Evolutionary conservation across 2,113 vertebrate genomes (phyloP).

Genomic region (Coracopsis vasa): DNA sequence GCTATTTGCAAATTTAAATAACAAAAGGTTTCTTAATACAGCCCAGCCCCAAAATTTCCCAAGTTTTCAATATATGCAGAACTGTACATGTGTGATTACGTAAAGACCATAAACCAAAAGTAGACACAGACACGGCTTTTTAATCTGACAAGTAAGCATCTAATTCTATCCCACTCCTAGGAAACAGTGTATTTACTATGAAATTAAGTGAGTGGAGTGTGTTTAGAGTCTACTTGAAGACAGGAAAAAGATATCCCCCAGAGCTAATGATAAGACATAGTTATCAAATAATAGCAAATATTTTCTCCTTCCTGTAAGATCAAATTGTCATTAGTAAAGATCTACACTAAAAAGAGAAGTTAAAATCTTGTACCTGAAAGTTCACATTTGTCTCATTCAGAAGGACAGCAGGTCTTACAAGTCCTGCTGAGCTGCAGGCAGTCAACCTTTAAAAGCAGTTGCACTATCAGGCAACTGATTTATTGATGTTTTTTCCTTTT

Average conservation of each 20-base stretch:
- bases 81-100: rapidly evolving
- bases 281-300: not conserved
- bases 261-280: not conserved
- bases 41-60: not conserved
- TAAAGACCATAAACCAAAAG: not conserved
- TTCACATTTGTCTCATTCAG: not conserved
- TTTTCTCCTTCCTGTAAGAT: not conserved
- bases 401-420: not conserved
- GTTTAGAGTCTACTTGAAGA: not conserved
- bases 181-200: not conserved
- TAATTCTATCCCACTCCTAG: not conserved
- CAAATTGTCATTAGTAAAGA: not conserved
- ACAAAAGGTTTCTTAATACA: not conserved
- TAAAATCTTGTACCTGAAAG: not conserved
- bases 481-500: not conserved
- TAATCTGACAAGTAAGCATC: not conserved
- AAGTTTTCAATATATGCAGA: not conserved
- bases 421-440: not conserved
- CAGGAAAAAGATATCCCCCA: not conserved
- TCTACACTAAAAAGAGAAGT: not conserved
- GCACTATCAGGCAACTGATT: not conserved
- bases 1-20: not conserved
- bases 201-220: not conserved
- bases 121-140: not conserved
- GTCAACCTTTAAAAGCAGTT: not conserved